Evolutionary conservation across 2,797 vertebrate species (phyloP).

Genomic region (Amblyraja radiata): DNA sequence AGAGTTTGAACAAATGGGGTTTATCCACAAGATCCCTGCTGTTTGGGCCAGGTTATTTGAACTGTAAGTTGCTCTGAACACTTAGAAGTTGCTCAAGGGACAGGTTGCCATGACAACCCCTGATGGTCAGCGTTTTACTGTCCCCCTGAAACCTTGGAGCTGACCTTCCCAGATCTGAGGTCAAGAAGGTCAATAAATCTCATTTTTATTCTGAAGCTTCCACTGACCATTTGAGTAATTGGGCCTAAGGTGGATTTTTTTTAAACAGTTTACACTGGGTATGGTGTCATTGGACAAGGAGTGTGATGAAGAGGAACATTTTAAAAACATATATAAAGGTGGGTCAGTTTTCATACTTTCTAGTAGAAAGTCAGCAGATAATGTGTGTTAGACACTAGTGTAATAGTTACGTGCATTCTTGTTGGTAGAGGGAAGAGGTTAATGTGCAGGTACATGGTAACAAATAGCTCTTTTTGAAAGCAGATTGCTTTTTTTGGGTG

Average conservation of each 20-base stretch:
- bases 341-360: conserved; percentile 22
- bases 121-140: conserved; percentile 55
- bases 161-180: conserved; percentile 49
- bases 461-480: not conserved
- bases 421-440: not conserved
- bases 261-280: not conserved
- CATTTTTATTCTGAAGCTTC: conserved; percentile 53
- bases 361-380: not conserved
- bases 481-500: not conserved
- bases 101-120: conserved; percentile 53
- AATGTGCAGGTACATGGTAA: not conserved
- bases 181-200: conserved; percentile 56
- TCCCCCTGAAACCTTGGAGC: conserved; percentile 49
- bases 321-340: not conserved
- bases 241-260: conserved; percentile 40
- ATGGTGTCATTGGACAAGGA: conserved; percentile 19
- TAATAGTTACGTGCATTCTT: not conserved
- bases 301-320: conserved; percentile 13
- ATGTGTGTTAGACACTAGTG: not conserved
- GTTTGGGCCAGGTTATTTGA: conserved; percentile 11
- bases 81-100: conserved; percentile 39
- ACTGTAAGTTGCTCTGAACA: conserved; percentile 27
- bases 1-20: not conserved
- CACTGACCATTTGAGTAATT: conserved; percentile 33
- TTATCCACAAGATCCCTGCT: not conserved